phyloP scores from a whole-genome alignment of 2,888 invertebrate genomes.

The Strigamia crassipes region DNA sequence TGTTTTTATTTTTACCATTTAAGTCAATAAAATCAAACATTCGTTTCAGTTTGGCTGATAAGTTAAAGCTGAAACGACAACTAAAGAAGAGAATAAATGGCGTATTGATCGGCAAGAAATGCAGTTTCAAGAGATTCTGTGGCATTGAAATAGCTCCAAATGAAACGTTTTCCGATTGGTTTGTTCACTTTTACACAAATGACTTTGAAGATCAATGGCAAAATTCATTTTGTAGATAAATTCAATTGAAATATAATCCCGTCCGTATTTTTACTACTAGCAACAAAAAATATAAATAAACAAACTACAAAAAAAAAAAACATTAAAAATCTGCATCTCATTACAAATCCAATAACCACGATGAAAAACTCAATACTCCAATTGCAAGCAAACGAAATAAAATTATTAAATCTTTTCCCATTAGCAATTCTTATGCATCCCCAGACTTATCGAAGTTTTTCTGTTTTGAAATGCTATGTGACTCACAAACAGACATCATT shows the following conservation, averaged over 20 bases:
- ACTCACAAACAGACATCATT: slow-evolving; percentile 37
- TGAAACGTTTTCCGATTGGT: slow-evolving; percentile 25
- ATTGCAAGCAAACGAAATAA: neutral
- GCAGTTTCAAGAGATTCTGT: slow-evolving; percentile 4
- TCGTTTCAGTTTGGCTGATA: neutral
- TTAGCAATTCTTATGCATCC: neutral
- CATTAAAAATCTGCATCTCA: too few relatives aligned
- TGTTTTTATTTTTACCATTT: too few relatives aligned
- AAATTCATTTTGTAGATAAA: neutral
- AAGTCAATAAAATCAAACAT: neutral
- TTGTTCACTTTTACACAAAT: slow-evolving; percentile 4
- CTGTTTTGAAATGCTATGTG: neutral
- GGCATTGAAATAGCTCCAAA: slow-evolving; percentile 40
- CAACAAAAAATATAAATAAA: neutral
- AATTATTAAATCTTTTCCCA: neutral
- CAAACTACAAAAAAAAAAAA: neutral
- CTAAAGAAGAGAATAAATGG: slow-evolving; percentile 18
- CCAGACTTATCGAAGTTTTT: neutral
- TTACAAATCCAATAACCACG: neutral
- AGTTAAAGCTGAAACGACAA: neutral
- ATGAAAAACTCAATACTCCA: neutral
- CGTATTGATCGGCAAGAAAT: slow-evolving; percentile 32
- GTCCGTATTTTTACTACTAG: neutral
- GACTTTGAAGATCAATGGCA: neutral
- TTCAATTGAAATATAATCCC: neutral